Percentiles rank a stretch among this genome's conserved stretches.
Evolutionary conservation across 2,888 invertebrate species (phyloP).

Genomic region (Allacma fusca): DNA sequence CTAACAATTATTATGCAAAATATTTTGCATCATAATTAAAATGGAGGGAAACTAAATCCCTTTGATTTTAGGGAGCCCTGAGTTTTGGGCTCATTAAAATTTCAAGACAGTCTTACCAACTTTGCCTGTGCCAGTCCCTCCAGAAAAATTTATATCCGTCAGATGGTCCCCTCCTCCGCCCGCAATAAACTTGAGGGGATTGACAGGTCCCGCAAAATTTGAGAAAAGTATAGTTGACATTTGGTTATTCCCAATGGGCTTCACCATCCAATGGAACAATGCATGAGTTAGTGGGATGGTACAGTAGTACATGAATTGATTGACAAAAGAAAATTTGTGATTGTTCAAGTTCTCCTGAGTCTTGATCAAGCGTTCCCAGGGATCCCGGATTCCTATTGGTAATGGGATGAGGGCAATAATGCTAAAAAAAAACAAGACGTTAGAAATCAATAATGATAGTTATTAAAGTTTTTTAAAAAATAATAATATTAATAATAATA

Average conservation of each 20-base stretch:
- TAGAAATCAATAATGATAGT: too few species aligned
- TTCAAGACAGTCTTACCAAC: too few species aligned
- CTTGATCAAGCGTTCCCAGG: conserved; percentile 41
- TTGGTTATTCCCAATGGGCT: not conserved
- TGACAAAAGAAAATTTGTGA: conserved; percentile 45
- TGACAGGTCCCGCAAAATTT: conserved; percentile 34
- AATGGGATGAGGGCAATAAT: conserved; percentile 53
- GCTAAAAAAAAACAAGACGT: conserved; percentile 33
- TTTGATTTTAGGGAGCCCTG: too few species aligned
- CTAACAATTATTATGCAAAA: too few species aligned
- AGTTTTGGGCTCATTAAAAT: too few species aligned
- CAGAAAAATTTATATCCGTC: conserved; percentile 49
- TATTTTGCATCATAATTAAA: too few species aligned
- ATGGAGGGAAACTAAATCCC: too few species aligned
- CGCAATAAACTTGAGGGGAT: conserved; percentile 18
- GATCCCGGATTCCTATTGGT: conserved; percentile 49
- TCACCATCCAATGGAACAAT: conserved; percentile 27
- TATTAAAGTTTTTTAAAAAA: too few species aligned
- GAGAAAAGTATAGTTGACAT: conserved; percentile 31
- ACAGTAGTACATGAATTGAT: conserved; percentile 4
- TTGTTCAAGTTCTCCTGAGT: conserved; percentile 45
- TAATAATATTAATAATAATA: too few species aligned
- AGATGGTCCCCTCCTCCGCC: conserved; percentile 47
- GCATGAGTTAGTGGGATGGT: conserved; percentile 31
- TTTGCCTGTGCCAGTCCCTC: too few species aligned